These are phyloP conservation scores for Typhlichthys subterraneus DNA, from an alignment of 2,797 vertebrate genomes.

Conservation along the genomic window DNA sequence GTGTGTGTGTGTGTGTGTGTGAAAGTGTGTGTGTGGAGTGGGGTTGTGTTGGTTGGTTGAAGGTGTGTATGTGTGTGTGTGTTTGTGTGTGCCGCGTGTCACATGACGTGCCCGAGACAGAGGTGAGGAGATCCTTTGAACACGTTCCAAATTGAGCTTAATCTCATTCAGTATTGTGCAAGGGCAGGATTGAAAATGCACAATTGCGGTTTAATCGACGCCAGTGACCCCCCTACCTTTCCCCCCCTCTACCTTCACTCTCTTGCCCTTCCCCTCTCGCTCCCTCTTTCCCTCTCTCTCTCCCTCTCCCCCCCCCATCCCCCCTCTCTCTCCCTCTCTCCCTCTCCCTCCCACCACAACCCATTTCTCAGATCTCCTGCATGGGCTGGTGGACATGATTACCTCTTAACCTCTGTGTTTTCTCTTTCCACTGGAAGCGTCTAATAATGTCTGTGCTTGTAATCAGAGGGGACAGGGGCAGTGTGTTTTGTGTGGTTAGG, in stretches of 20 bases:
- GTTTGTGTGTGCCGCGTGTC: slow-evolving; percentile 39
- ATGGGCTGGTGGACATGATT: slow-evolving; percentile 68
- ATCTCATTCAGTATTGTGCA: slow-evolving; percentile 84
- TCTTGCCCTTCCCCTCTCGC: too few relatives aligned
- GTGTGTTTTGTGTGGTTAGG: slow-evolving; percentile 78
- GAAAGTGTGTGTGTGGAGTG: neutral
- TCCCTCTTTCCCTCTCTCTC: too few relatives aligned
- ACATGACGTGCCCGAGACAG: slow-evolving; percentile 65
- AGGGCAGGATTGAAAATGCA: slow-evolving; percentile 83
- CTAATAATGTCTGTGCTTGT: slow-evolving; percentile 70
- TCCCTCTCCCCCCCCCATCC: neutral
- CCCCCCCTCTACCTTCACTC: slow-evolving; percentile 32
- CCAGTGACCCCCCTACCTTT: slow-evolving; percentile 22
- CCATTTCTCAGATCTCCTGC: slow-evolving; percentile 53
- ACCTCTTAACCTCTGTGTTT: slow-evolving; percentile 69
- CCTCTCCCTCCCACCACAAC: slow-evolving; percentile 26
- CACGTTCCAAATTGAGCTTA: slow-evolving; percentile 84
- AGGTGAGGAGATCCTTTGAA: slow-evolving; percentile 82
- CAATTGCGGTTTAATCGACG: slow-evolving; percentile 83
- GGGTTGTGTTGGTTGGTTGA: neutral
- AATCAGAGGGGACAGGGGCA: slow-evolving; percentile 68
- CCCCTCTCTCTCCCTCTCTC: slow-evolving; percentile 1
- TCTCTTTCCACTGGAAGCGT: slow-evolving; percentile 69
- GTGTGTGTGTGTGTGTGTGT: too few relatives aligned
- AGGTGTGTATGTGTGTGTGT: neutral